phyloP scores from a whole-genome alignment of 2,113 vertebrate genomes.

The Rostratula benghalensis region DNA sequence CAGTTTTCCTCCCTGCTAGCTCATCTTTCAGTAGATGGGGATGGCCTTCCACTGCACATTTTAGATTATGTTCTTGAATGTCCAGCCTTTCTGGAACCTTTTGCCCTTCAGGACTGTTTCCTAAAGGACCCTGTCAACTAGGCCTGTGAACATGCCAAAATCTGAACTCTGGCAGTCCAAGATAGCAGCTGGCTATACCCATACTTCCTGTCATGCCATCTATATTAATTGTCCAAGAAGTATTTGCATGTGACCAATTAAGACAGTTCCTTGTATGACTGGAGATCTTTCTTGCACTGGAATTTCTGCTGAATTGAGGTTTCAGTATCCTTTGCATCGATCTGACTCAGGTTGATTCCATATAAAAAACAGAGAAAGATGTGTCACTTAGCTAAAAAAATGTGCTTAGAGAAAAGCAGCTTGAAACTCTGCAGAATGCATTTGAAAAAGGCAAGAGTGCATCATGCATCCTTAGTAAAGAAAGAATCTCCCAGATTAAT shows the following conservation, averaged over 20 bases:
- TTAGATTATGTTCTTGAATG: not conserved
- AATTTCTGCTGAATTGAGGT: not conserved
- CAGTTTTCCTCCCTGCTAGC: not conserved
- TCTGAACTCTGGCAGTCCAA: not conserved
- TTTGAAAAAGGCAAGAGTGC: not conserved
- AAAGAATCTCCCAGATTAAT: not conserved
- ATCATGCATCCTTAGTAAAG: not conserved
- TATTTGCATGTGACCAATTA: not conserved
- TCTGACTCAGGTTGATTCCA: not conserved
- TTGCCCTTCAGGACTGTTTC: not conserved
- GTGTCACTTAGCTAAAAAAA: not conserved
- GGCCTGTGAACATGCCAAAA: not conserved
- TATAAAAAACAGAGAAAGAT: not conserved
- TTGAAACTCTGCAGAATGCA: not conserved
- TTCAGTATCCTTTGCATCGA: not conserved
- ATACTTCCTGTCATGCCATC: no score
- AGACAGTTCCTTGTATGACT: not conserved
- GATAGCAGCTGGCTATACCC: not conserved
- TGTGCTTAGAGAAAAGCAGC: not conserved
- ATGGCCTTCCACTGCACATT: not conserved
- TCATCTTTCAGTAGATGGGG: fast-evolving
- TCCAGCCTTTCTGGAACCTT: not conserved
- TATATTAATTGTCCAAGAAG: not conserved
- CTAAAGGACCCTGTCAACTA: not conserved
- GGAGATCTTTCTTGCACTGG: not conserved